Evolutionary conservation across 2,888 invertebrate species (phyloP).

Genomic region (Aplocera efformata): DNA sequence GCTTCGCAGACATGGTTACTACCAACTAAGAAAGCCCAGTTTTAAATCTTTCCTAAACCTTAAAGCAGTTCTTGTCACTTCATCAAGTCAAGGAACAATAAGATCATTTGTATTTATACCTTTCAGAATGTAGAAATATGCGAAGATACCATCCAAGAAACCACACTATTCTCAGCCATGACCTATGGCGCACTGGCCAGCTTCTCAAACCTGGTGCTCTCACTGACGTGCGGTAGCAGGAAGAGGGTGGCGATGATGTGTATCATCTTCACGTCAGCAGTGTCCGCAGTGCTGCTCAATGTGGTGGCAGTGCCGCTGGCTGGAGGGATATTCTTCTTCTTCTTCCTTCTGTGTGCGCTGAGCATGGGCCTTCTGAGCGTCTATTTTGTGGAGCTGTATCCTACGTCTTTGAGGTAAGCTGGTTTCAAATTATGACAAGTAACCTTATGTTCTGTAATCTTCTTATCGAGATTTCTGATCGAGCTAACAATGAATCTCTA

Average conservation of each 20-base stretch:
- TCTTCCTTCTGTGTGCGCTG: slow-evolving; percentile 66
- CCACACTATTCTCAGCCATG: slow-evolving; percentile 69
- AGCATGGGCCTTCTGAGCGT: slow-evolving; percentile 72
- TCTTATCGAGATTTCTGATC: no score
- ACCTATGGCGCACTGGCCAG: slow-evolving; percentile 67
- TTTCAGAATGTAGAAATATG: slow-evolving; percentile 53
- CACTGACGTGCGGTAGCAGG: slow-evolving; percentile 61
- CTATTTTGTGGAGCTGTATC: slow-evolving; percentile 72
- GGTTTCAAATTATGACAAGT: no score
- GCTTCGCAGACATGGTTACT: no score
- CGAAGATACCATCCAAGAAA: slow-evolving; percentile 67
- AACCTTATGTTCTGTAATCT: no score
- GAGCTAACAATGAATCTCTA: no score
- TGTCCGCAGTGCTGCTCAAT: slow-evolving; percentile 57
- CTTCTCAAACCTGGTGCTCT: slow-evolving; percentile 60
- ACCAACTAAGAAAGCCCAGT: no score
- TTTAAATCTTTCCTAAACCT: no score
- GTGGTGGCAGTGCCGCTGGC: slow-evolving; percentile 58
- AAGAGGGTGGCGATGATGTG: slow-evolving; percentile 66
- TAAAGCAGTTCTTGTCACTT: no score
- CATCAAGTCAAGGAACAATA: no score
- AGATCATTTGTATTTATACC: no score
- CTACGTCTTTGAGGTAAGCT: slow-evolving; percentile 66
- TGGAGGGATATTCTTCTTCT: slow-evolving; percentile 69
- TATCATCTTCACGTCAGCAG: slow-evolving; percentile 51